Conservation (phyloP, 2,888 invertebrate species). For the Drosophila subsilvestris region DNA sequence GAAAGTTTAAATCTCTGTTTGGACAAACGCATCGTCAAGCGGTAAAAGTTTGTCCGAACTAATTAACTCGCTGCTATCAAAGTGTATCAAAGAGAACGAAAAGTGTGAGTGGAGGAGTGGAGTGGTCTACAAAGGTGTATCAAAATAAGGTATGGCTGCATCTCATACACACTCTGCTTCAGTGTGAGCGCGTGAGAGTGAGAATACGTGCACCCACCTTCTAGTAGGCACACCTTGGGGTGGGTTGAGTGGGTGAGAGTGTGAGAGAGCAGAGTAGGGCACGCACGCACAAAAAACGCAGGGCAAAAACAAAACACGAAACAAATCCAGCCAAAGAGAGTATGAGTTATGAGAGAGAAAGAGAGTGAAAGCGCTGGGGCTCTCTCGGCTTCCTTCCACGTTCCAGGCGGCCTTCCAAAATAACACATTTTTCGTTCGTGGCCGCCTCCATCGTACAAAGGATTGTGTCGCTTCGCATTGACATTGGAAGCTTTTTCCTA, state of each 20-base stretch:
- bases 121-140: not conserved
- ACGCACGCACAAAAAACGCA: conserved; percentile 43
- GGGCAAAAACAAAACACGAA: conserved; percentile 35
- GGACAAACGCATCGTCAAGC: not conserved
- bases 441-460: conserved; percentile 47
- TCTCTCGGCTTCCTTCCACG: conserved; percentile 51
- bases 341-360: conserved; percentile 1
- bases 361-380: conserved; percentile 8
- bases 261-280: conserved; percentile 30
- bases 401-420: conserved; percentile 62
- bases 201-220: not conserved
- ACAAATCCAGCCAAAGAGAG: conserved; percentile 10
- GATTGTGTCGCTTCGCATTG: conserved; percentile 61
- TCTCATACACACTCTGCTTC: too few species aligned
- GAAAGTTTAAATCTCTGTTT: conserved; percentile 32
- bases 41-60: not conserved
- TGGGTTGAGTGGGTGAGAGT: not conserved
- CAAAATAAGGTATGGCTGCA: not conserved
- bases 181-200: not conserved
- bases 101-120: not conserved
- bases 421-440: conserved; percentile 66
- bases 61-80: not conserved
- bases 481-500: conserved; percentile 62
- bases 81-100: not conserved
- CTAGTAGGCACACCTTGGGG: not conserved